Conservation (phyloP, 2,113 vertebrate genomes). For the Grus americana region DNA sequence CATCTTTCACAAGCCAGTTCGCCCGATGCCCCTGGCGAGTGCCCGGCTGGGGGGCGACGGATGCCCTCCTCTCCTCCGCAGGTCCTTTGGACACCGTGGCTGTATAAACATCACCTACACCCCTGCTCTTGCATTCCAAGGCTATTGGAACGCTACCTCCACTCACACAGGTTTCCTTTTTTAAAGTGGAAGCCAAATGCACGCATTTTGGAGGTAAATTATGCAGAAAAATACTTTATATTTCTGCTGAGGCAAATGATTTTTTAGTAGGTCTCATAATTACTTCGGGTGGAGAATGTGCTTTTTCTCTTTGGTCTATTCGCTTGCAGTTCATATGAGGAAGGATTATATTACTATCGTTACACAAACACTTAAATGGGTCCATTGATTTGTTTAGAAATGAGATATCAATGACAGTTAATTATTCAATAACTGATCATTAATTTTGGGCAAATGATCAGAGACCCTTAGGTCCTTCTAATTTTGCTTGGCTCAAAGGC, state of each 20-base stretch:
- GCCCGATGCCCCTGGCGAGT: accelerated
- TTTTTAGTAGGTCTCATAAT: conserved; percentile 58
- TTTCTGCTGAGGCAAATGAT: conserved; percentile 61
- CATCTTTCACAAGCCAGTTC: accelerated
- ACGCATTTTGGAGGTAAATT: conserved; percentile 47
- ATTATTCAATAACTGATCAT: conserved; percentile 81
- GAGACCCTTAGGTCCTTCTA: conserved; percentile 47
- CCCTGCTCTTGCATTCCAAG: not conserved
- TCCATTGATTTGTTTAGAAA: conserved; percentile 75
- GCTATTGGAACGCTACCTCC: not conserved
- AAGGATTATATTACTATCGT: conserved; percentile 76
- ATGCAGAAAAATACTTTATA: conserved; percentile 55
- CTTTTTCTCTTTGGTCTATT: conserved; percentile 67
- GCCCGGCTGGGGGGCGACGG: accelerated
- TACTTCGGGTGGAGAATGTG: conserved; percentile 8
- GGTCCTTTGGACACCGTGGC: not conserved
- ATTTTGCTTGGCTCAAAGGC: conserved; percentile 37
- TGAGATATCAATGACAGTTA: conserved; percentile 73
- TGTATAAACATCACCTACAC: not conserved
- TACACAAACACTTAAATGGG: conserved; percentile 78
- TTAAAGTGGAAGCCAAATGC: conserved; percentile 14
- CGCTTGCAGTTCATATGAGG: conserved; percentile 66
- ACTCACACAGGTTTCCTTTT: not conserved
- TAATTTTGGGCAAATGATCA: conserved; percentile 73
- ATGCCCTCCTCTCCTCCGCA: accelerated